Evolutionary conservation across 2,888 invertebrate species (phyloP), one percentile per base, ranked within the genome.

Genomic region (Lasius fuliginosus): DNA sequence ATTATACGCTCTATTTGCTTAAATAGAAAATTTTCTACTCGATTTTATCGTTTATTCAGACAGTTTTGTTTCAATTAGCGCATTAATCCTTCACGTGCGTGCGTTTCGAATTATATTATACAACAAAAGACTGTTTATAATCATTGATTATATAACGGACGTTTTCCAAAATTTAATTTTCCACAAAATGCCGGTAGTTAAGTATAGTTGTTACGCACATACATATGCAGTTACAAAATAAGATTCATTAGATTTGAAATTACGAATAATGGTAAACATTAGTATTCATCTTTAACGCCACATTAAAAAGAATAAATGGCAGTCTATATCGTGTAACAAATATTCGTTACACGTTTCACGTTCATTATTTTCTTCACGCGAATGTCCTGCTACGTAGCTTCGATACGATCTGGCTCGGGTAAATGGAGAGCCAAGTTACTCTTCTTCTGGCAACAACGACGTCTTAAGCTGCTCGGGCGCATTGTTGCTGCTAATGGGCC

Each of bases 401-500:
- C 89, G 89, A 91, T 90, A 88, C 86, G 90, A 90, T 89, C 90
- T 86, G 74, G 74, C 85, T 84, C 74, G 68, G 42, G 73, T 90
- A 90, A 92, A 92, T 90, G 88, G 87, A 84, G 86, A 84, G 88
- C 87, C 90, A 79, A 90, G 87, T 89, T 90, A 90, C 88, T 89
- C 87, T 89, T 91, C 89, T 91, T 92, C 91, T 90, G 92, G 90
- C 89, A 92, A 92, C 89, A 92, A 92, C 90, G 90, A 91, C 91
- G 90, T 91, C 91, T 91, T 91, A 91, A 90, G 91, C 90, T 91
- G 89, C 86, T 90, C 85, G 89, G 90, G 84, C 86, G 92, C 90
- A 93, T 93, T 94, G 93, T 93, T 93, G 93, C 90, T 91, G 91
- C 93, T 94, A 94, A 94, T 94, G 93, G 93, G 91, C 88, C 91